Evolutionary conservation across 2,888 invertebrate genomes (phyloP).

Genomic region (Norana najaformis): DNA sequence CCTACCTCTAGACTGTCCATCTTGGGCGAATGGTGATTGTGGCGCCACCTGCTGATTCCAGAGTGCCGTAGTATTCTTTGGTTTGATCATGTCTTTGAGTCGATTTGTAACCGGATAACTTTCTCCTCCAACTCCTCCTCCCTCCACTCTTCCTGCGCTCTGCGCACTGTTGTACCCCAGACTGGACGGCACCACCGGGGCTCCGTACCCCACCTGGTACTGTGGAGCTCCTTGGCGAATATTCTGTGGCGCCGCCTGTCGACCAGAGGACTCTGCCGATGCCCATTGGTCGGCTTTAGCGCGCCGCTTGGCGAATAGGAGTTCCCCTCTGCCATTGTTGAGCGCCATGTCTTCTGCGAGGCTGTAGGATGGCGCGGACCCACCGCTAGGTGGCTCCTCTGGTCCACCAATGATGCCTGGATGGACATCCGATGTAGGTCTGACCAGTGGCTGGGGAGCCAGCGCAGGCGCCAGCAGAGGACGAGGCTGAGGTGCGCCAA

Average conservation of each 20-base stretch:
- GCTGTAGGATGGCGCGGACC: constrained; percentile 65
- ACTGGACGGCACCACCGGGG: background rate
- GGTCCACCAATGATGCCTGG: background rate
- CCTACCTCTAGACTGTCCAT: background rate
- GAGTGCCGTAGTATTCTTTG: background rate
- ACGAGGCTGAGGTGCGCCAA: background rate
- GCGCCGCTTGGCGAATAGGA: constrained; percentile 81
- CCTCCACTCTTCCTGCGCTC: background rate
- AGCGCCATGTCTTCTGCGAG: constrained; percentile 79
- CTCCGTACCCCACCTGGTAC: background rate
- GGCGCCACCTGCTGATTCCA: background rate
- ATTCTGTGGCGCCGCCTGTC: background rate
- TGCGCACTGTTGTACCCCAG: background rate
- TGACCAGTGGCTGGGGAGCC: background rate
- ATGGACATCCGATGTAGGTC: background rate
- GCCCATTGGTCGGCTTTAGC: constrained; percentile 82
- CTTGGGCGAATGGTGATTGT: constrained; percentile 6
- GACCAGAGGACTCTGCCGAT: background rate
- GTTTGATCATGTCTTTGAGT: background rate
- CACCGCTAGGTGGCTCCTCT: background rate
- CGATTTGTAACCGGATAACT: background rate
- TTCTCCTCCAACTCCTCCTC: background rate
- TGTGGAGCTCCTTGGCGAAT: constrained; percentile 5
- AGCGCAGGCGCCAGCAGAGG: background rate
- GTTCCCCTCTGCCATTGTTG: constrained; percentile 79